These are phyloP conservation scores for Leucophenga maculata DNA, from an alignment of 2,888 invertebrate species.

Conservation along the genomic window DNA sequence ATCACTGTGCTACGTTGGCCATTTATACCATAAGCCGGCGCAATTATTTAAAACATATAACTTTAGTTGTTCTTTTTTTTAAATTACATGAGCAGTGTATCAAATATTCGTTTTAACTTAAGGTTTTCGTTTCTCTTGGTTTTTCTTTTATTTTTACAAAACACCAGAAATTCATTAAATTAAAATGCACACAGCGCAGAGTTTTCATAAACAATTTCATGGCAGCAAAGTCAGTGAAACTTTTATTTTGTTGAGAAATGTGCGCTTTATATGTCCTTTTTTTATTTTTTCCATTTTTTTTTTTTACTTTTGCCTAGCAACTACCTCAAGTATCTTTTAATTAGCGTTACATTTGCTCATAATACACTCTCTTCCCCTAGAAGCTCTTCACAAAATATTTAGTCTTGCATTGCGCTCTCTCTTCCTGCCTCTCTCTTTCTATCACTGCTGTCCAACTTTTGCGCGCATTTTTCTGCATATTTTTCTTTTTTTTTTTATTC, in stretches of 20 bases:
- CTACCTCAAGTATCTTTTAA: constrained; percentile 65
- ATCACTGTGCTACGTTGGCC: too few relatives aligned
- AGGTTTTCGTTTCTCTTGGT: constrained; percentile 1
- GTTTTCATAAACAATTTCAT: constrained; percentile 64
- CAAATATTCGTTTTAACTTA: too few relatives aligned
- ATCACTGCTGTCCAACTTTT: neutral
- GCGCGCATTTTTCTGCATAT: neutral
- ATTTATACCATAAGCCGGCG: too few relatives aligned
- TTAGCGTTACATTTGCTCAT: constrained; percentile 62
- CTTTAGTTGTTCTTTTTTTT: too few relatives aligned
- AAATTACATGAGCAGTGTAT: too few relatives aligned
- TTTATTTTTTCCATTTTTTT: constrained; percentile 29
- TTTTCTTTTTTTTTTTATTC: neutral
- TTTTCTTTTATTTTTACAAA: constrained; percentile 42
- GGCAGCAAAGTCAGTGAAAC: constrained; percentile 31
- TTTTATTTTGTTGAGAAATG: neutral
- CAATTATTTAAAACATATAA: too few relatives aligned
- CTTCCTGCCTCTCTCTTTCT: neutral
- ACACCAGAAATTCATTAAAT: constrained; percentile 51
- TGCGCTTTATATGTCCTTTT: constrained; percentile 22
- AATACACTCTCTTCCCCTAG: constrained; percentile 24
- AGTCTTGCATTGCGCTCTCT: too few relatives aligned
- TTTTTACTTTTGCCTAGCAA: constrained; percentile 36
- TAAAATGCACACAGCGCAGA: constrained; percentile 52
- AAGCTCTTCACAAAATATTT: too few relatives aligned